Base-by-base conservation (phyloP, 2,888 invertebrate species). In the Cephus runcator region DNA sequence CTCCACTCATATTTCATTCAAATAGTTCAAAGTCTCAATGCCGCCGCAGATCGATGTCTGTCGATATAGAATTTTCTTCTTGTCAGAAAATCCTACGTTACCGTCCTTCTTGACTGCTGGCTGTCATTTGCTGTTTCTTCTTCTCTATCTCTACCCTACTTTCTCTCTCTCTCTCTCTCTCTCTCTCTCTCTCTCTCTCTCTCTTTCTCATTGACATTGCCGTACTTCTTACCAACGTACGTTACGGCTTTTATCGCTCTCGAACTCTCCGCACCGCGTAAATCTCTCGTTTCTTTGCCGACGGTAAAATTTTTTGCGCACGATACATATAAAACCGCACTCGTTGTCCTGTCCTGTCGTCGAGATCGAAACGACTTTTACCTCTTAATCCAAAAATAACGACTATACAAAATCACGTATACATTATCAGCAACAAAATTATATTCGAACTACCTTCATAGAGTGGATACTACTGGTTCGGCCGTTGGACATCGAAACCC, bases 131-230 rank as follows among this genome's bases (percentile, higher is more conserved):
- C 23, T 56, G 40, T 56, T 56, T 56, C 15, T 56, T 23, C 6
- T 2, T 56, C 15, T 77, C 71, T 68, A 33, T 73, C 73, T 33
- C 31, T 33, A 33, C 33, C 33, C 33, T 33, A 73, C 34, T 71
- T 74, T 75, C 76, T 73, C 76, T 77, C 34, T 75, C 69, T 75
- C 78, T 77, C 73, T 34, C 31, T 73, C 68, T 71, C 79, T 76
- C 75, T 68, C n/a, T 36, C 76, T 78, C 69, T 75, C 71, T n/a
- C 75, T 35, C 56, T 30, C 34, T 68, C 11, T 69, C 30, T 69
- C 77, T 79, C 73, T 35, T 76, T 79, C 77, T 75, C 77, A 75
- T 78, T 76, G 69, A 73, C 69, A 69, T 35, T 56, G 23, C 9
- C 23, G 23, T 23, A 56, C 56, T 56, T 56, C 23, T 23, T 56